Evolutionary conservation across 2,113 vertebrate genomes (phyloP).

Genomic region (Euleptes europaea): DNA sequence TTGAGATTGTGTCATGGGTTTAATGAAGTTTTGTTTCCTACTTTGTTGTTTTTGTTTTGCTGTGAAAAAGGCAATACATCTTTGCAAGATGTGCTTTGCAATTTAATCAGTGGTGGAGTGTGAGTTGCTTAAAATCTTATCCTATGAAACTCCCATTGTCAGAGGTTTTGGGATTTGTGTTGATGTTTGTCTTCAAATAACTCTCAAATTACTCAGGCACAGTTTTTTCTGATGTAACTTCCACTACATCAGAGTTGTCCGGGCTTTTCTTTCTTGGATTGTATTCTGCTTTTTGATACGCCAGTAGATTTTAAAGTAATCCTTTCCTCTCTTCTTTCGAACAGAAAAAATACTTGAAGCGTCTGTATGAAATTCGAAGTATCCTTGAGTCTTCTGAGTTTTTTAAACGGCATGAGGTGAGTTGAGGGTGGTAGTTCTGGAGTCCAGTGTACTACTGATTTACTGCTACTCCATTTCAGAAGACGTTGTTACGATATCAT

Average conservation of each 20-base stretch:
- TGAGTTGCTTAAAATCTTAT: background rate
- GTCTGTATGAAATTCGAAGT: conserved; percentile 86
- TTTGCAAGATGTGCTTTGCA: background rate
- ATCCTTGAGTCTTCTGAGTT: conserved; percentile 89
- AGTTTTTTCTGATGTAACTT: background rate
- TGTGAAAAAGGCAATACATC: background rate
- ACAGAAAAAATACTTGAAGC: conserved; percentile 89
- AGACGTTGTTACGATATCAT: background rate
- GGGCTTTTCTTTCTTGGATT: background rate
- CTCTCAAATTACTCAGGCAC: background rate
- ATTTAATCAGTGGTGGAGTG: too few relatives aligned
- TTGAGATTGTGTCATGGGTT: background rate
- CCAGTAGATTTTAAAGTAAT: background rate
- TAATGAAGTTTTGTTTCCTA: background rate
- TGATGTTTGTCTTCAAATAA: background rate
- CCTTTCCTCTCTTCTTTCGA: conserved; percentile 4
- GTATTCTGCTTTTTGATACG: background rate
- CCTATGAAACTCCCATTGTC: background rate
- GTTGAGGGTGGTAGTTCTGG: conserved; percentile 14
- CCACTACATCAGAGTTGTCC: background rate
- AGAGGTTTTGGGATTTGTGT: background rate
- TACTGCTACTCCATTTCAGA: rapidly evolving
- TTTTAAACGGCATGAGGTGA: conserved; percentile 94
- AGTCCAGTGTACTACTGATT: background rate
- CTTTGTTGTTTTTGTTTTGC: background rate